Conservation (phyloP, 23 tunicate genomes). For the Botrylloides violaceus region DNA sequence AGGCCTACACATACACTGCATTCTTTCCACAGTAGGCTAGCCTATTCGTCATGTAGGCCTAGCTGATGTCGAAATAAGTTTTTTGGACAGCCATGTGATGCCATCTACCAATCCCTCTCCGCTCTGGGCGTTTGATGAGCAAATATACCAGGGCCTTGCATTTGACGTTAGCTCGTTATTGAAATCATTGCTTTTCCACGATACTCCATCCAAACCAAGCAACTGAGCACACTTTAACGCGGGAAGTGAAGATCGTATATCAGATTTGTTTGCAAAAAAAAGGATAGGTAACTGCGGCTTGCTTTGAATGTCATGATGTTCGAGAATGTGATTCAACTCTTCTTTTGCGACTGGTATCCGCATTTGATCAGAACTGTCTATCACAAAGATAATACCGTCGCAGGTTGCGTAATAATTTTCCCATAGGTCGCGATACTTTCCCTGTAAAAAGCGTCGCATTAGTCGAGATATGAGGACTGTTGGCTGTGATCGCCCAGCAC, state of each 20-base stretch:
- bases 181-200: slow-evolving; percentile 7
- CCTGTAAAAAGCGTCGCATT: slow-evolving; percentile 2
- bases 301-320: neutral
- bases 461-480: no score
- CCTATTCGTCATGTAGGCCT: no score
- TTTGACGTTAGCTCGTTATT: neutral
- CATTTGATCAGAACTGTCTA: slow-evolving; percentile 24
- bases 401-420: slow-evolving; percentile 3
- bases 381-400: slow-evolving; percentile 16
- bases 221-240: slow-evolving; percentile 20
- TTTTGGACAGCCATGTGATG: slow-evolving; percentile 12
- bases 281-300: slow-evolving; percentile 10
- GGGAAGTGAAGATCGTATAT: slow-evolving; percentile 12
- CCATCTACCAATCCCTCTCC: slow-evolving; percentile 21
- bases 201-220: slow-evolving; percentile 5
- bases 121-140: slow-evolving; percentile 4
- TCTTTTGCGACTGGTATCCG: slow-evolving; percentile 26
- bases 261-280: slow-evolving; percentile 14
- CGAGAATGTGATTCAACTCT: slow-evolving; percentile 3
- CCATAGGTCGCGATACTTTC: slow-evolving; percentile 14
- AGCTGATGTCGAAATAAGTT: neutral
- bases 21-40: no score
- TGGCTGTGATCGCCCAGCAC: no score
- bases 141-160: slow-evolving; percentile 25
- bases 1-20: no score